These are phyloP conservation scores for Tragelaphus imberbis DNA, from an alignment of 2,113 vertebrate genomes.

Conservation along the genomic window DNA sequence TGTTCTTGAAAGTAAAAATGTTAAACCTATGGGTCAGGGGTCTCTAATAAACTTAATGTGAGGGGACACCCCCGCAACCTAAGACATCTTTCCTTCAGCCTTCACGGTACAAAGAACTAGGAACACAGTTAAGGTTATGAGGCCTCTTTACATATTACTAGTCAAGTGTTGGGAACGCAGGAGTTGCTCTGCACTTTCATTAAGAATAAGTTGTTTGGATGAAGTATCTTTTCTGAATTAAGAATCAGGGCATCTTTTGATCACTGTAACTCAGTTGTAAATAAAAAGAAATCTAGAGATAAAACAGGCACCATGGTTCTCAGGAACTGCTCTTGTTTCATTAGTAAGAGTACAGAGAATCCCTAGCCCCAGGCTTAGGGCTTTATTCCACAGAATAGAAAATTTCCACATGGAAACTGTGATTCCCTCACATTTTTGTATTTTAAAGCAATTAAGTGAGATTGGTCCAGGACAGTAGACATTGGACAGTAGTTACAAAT, in stretches of 20 bases:
- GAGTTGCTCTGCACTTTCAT: neutral
- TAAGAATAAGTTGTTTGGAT: neutral
- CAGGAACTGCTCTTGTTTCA: neutral
- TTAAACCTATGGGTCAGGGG: neutral
- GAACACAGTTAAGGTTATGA: neutral
- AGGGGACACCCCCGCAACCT: neutral
- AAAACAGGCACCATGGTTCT: neutral
- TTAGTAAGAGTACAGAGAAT: neutral
- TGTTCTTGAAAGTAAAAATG: neutral
- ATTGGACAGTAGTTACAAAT: constrained; percentile 68
- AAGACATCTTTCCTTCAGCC: neutral
- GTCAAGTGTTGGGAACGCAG: neutral
- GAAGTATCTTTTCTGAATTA: neutral
- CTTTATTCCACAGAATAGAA: neutral
- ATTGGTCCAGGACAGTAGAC: constrained; percentile 50
- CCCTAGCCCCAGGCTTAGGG: neutral
- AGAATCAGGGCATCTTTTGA: neutral
- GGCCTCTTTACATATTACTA: neutral
- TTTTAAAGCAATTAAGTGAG: constrained; percentile 66
- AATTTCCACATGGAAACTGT: neutral
- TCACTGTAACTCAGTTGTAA: neutral
- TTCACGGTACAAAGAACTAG: neutral
- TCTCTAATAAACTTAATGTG: neutral
- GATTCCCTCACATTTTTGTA: constrained; percentile 23
- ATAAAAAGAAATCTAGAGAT: constrained; percentile 22